A percentile compares a stretch with the other conserved stretches of the same genome.
Evolutionary conservation across 2,113 vertebrate genomes (phyloP).

Genomic region (Trachemys scripta): DNA sequence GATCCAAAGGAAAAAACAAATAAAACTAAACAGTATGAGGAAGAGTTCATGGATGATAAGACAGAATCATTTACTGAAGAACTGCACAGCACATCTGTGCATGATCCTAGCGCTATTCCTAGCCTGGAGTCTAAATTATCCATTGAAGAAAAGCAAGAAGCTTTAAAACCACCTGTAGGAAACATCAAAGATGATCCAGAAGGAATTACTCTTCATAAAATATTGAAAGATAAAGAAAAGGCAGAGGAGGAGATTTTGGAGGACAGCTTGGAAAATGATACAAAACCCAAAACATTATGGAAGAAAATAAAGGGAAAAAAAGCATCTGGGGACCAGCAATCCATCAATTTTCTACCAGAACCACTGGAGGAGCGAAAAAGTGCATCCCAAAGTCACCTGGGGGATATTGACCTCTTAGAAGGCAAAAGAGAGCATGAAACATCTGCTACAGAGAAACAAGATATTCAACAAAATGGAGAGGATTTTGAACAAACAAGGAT

Average conservation of each 20-base stretch:
- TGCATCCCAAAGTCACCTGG: neutral
- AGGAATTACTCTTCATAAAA: neutral
- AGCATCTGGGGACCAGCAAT: neutral
- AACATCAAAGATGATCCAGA: neutral
- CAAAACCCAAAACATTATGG: neutral
- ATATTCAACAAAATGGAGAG: neutral
- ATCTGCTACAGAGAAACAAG: neutral
- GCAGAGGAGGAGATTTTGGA: neutral
- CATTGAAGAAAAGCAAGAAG: slow-evolving; percentile 13
- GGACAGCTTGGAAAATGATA: slow-evolving; percentile 41
- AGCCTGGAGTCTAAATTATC: neutral
- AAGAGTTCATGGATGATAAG: neutral
- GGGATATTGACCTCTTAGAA: neutral
- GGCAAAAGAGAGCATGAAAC: neutral
- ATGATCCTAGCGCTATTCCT: neutral
- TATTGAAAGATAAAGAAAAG: slow-evolving; percentile 23
- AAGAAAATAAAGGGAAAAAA: neutral
- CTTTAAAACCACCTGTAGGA: neutral
- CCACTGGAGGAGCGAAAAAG: neutral
- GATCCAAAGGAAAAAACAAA: slow-evolving; percentile 8
- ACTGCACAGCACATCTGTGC: neutral
- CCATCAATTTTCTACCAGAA: neutral
- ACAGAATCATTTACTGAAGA: neutral
- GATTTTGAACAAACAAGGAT: slow-evolving; percentile 5
- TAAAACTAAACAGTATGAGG: neutral